phyloP scores from a whole-genome alignment of 2,113 vertebrate genomes.

The Callorhinus ursinus region DNA sequence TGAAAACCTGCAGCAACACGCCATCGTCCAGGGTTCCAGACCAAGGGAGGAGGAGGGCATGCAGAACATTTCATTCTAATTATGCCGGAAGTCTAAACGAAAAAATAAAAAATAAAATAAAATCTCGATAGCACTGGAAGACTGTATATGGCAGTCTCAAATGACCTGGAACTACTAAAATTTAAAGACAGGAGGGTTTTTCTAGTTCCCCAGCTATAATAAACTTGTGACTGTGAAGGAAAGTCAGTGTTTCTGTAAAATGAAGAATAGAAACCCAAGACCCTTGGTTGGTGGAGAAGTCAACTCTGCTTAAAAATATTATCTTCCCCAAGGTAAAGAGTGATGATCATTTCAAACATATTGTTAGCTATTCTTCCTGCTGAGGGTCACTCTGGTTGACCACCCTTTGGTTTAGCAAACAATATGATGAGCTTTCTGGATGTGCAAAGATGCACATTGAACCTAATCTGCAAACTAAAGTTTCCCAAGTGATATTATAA shows the following conservation, averaged over 20 bases:
- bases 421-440: neutral
- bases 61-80: neutral
- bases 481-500: neutral
- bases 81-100: neutral
- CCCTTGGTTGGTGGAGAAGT: neutral
- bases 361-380: neutral
- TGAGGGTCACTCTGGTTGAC: neutral
- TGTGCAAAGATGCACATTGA: neutral
- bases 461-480: neutral
- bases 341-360: neutral
- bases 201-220: neutral
- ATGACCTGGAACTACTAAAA: neutral
- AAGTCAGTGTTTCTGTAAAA: neutral
- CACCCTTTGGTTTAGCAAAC: neutral
- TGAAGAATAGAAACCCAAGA: neutral
- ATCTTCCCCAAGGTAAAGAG: neutral
- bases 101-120: neutral
- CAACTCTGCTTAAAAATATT: neutral
- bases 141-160: neutral
- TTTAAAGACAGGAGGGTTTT: neutral
- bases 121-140: neutral
- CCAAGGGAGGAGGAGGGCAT: neutral
- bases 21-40: constrained; percentile 52
- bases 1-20: neutral
- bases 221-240: neutral